These are phyloP conservation scores for Plumapathes pennacea DNA, from an alignment of 92 coral and sea anemone species.

Conservation along the genomic window DNA sequence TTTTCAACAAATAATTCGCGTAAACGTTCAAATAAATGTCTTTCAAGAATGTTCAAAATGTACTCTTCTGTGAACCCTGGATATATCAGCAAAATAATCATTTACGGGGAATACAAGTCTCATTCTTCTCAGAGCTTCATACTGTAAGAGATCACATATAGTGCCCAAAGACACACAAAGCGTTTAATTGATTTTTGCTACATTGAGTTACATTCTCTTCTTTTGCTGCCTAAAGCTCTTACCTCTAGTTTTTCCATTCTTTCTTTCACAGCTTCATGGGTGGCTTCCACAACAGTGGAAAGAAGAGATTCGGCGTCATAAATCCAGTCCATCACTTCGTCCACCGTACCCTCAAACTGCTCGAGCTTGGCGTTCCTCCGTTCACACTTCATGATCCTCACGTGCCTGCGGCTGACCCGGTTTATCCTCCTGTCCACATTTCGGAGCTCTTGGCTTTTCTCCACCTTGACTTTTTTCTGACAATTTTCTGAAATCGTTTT, in stretches of 20 bases:
- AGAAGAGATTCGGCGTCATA: constrained; percentile 82
- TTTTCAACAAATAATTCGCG: too few relatives aligned
- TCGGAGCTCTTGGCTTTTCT: constrained; percentile 71
- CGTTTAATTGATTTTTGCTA: too few relatives aligned
- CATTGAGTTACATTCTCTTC: too few relatives aligned
- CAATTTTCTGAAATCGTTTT: constrained; percentile 64
- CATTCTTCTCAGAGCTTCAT: too few relatives aligned
- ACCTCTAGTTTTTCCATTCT: constrained; percentile 82
- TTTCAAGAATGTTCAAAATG: too few relatives aligned
- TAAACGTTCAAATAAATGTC: too few relatives aligned
- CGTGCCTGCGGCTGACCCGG: constrained; percentile 83
- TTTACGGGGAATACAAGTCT: too few relatives aligned
- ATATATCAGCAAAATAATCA: too few relatives aligned
- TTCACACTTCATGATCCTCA: constrained; percentile 92
- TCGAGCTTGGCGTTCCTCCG: constrained; percentile 87
- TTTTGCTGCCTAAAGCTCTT: too few relatives aligned
- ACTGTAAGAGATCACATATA: too few relatives aligned
- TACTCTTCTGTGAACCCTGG: too few relatives aligned
- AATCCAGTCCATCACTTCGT: constrained; percentile 97
- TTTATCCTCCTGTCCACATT: constrained; percentile 79
- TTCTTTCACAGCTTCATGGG: constrained; percentile 68
- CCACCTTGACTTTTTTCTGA: constrained; percentile 63
- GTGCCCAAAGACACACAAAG: too few relatives aligned
- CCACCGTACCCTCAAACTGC: constrained; percentile 90
- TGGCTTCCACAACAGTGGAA: constrained; percentile 64